phyloP scores from a whole-genome alignment of 2,888 invertebrate genomes.

The Seira musarum region DNA sequence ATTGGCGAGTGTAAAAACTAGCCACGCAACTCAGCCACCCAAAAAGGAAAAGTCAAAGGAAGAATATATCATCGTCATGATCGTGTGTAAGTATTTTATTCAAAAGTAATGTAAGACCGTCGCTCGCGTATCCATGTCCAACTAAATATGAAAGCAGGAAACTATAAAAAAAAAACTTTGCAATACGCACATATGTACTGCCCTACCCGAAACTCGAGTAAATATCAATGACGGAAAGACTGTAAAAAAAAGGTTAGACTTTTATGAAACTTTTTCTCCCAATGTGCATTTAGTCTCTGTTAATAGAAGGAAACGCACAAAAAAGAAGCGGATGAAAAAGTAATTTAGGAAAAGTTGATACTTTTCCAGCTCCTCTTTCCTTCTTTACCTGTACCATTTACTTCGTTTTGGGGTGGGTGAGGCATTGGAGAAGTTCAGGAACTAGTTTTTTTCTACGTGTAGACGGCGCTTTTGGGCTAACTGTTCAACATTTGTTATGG shows the following conservation, averaged over 20 bases:
- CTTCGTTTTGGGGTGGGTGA: neutral
- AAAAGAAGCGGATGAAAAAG: slow-evolving; percentile 6
- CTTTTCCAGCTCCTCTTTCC: neutral
- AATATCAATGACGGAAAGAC: neutral
- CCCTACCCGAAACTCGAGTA: neutral
- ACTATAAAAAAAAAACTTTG: neutral
- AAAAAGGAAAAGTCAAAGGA: slow-evolving; percentile 9
- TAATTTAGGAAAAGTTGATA: neutral
- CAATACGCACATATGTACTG: neutral
- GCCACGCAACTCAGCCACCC: slow-evolving; percentile 26
- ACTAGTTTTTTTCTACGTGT: neutral
- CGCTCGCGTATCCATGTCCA: neutral
- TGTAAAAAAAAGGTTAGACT: neutral
- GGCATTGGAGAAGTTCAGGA: neutral
- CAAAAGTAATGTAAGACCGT: neutral
- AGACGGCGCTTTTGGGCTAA: neutral
- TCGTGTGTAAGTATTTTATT: neutral
- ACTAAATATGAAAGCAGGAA: neutral
- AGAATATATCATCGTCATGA: slow-evolving; percentile 16
- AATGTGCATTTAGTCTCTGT: too few species aligned
- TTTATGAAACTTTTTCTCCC: neutral
- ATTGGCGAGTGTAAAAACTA: slow-evolving; percentile 34
- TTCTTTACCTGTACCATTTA: neutral
- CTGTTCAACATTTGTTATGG: neutral
- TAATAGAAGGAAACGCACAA: neutral